Conservation (phyloP, 2,888 invertebrate species). For the Caenorhabditis sp. region DNA sequence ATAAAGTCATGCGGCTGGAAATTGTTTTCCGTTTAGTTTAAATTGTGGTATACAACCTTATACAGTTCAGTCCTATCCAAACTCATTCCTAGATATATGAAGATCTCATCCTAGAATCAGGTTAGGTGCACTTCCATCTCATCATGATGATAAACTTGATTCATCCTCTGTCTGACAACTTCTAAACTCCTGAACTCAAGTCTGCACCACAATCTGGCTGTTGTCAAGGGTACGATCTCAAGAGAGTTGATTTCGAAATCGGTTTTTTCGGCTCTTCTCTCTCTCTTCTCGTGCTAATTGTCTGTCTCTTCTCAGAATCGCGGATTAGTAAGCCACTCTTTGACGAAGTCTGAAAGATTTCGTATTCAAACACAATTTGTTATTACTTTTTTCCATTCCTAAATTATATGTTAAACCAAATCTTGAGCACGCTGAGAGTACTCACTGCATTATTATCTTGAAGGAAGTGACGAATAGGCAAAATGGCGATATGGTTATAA, state of each 20-base stretch:
- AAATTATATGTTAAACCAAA: neutral
- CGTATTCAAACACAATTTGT: neutral
- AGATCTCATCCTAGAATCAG: no score
- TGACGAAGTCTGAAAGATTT: neutral
- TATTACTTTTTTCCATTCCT: neutral
- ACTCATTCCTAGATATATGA: no score
- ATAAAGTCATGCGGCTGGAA: no score
- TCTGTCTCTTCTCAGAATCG: neutral
- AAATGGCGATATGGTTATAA: neutral
- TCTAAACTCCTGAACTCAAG: no score
- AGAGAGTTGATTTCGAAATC: neutral
- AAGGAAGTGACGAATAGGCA: neutral
- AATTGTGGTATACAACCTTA: no score
- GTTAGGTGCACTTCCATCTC: no score
- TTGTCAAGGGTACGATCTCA: neutral
- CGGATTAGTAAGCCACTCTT: neutral
- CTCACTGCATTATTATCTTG: neutral
- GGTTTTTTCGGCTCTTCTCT: neutral
- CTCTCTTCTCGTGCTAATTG: neutral
- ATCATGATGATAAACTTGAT: no score
- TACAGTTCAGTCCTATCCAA: no score
- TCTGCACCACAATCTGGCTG: neutral
- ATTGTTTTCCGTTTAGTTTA: no score
- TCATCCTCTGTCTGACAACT: no score
- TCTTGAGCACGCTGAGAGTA: neutral